phyloP scores from a whole-genome alignment of 2,113 vertebrate genomes.

The Apteryx mantelli region DNA sequence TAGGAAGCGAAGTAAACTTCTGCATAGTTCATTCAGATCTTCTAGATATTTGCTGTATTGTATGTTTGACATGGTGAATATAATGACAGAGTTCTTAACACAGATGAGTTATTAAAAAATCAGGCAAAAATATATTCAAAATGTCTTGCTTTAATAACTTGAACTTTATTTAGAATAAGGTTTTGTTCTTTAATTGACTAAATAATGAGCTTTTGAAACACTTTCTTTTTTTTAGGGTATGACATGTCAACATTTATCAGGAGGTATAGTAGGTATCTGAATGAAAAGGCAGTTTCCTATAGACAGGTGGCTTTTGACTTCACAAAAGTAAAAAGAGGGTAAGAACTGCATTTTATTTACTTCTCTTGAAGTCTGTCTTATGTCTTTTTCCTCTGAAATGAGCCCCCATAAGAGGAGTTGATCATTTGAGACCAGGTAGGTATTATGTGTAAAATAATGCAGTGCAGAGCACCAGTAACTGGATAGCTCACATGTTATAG shows the following conservation, averaged over 20 bases:
- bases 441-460: neutral
- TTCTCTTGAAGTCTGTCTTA: neutral
- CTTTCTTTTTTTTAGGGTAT: constrained; percentile 82
- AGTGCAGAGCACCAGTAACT: neutral
- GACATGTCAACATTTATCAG: constrained; percentile 99
- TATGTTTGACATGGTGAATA: neutral
- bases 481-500: neutral
- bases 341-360: constrained; percentile 66
- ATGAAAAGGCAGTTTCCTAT: constrained; percentile 99
- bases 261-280: constrained; percentile 96
- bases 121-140: neutral
- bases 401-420: neutral
- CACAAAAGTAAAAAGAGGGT: constrained; percentile 99
- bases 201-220: constrained; percentile 11
- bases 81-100: rapidly evolving
- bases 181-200: neutral
- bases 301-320: constrained; percentile 99
- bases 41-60: neutral
- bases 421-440: neutral
- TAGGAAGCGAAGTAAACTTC: neutral
- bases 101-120: neutral
- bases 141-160: neutral
- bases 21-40: neutral
- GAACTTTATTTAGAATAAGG: neutral
- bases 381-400: neutral